Base-by-base conservation (phyloP, 2,888 invertebrate genomes). In the Agrilus mali region DNA sequence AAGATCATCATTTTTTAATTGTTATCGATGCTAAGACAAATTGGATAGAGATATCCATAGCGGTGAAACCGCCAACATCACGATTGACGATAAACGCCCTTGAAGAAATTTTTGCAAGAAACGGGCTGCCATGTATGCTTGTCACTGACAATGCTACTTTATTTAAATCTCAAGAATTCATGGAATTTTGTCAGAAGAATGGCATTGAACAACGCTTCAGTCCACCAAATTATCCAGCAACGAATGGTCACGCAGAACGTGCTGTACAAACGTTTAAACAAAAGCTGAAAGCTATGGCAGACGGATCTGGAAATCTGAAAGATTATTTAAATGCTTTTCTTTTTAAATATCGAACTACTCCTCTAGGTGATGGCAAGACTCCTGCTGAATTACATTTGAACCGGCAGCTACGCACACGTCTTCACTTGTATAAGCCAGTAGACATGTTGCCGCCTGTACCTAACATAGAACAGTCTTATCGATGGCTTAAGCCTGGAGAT, bases 161-260 rank as follows among this genome's bases (percentile, higher is more conserved):
- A 12, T 59, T 60, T 43, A 46, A 35, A n/a, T 49, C 50, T 4
- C 42, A 38, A 17, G 55, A 57, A 38, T 57, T 58, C 38, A 32
- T 43, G 27, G 33, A 47, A 13, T 56, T 53, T 42, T 46, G 47
- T 20, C n/a, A 40, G 8, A 27, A 12, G 4, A 53, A 53, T 41
- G 50, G 53, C n/a, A 51, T 56, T 22, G 32, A 46, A 38, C 45
- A 39, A 17, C 39, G 40, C 12, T 43, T 39, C 35, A 39, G 48
- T 12, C 50, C 54, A 16, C 54, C 52, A 16, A 50, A 52, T 38
- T 47, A 52, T 37, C 54, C 54, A 36, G 34, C 47, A 5, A 42
- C 54, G 7, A 57, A 55, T 45, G 55, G 56, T 14, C 51, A 49
- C 42, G 55, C 56, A 20, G 52, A 57, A 45, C 43, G 56, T 13